These are phyloP conservation scores for Corvus moneduloides DNA, from an alignment of 2,113 vertebrate species.

Conservation along the genomic window DNA sequence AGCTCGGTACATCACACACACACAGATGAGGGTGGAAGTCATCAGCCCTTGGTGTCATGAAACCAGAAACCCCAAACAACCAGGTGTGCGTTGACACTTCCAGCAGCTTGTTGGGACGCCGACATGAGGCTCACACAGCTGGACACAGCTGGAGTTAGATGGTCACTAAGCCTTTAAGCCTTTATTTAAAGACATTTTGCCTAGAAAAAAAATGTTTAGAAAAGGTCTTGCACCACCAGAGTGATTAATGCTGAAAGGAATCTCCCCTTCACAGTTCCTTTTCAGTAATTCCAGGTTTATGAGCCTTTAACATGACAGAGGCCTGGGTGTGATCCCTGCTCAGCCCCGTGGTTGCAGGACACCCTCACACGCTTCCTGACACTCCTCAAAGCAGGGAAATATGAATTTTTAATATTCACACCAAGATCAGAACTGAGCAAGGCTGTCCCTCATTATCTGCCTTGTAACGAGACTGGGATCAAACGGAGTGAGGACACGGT, in stretches of 20 bases:
- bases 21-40: not conserved
- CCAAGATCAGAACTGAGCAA: not conserved
- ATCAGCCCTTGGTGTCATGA: not conserved
- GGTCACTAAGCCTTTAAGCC: not conserved
- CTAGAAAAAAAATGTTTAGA: not conserved
- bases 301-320: not conserved
- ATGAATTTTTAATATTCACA: not conserved
- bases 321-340: not conserved
- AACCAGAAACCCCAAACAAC: not conserved
- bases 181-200: not conserved
- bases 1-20: not conserved
- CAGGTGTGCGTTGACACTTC: not conserved
- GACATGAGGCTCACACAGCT: not conserved
- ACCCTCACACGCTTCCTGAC: rapidly evolving
- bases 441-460: not conserved
- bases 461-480: not conserved
- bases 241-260: not conserved
- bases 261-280: not conserved
- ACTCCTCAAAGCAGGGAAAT: not conserved
- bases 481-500: rapidly evolving
- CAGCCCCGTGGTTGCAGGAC: not conserved
- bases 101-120: not conserved
- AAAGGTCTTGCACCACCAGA: not conserved
- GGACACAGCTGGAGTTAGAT: not conserved
- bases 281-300: not conserved